Evolutionary conservation across 2,113 vertebrate species (phyloP).

Genomic region (Ictalurus furcatus): DNA sequence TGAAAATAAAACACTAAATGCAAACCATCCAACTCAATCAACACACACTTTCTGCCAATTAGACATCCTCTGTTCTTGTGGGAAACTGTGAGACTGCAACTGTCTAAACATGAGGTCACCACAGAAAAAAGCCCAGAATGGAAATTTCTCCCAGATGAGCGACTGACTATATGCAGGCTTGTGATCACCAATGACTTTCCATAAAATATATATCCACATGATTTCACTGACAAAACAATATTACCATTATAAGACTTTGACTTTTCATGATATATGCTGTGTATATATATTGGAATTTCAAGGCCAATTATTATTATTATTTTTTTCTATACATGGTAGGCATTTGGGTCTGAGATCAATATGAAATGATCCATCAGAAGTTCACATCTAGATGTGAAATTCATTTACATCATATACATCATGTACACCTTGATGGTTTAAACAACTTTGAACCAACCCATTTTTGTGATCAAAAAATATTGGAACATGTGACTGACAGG

Average conservation of each 20-base stretch:
- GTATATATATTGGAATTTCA: too few species aligned
- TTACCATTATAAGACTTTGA: neutral
- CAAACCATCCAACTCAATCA: conserved; percentile 7
- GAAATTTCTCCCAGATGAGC: conserved; percentile 41
- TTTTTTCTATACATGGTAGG: too few species aligned
- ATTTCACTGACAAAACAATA: neutral
- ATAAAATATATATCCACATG: neutral
- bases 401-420: too few species aligned
- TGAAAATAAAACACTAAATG: neutral
- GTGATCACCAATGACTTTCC: neutral
- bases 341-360: too few species aligned
- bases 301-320: too few species aligned
- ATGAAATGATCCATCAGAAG: too few species aligned
- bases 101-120: conserved; percentile 51
- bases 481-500: neutral
- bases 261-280: neutral
- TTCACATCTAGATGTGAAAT: too few species aligned
- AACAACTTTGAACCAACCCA: too few species aligned
- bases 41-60: conserved; percentile 22
- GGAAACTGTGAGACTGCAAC: conserved; percentile 24
- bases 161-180: conserved; percentile 5
- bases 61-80: conserved; percentile 16
- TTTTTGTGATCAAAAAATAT: too few species aligned
- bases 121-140: conserved; percentile 33
- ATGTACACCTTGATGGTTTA: too few species aligned